These are phyloP conservation scores for Battus philenor DNA, from an alignment of 1,140 invertebrate genomes.

Conservation along the genomic window DNA sequence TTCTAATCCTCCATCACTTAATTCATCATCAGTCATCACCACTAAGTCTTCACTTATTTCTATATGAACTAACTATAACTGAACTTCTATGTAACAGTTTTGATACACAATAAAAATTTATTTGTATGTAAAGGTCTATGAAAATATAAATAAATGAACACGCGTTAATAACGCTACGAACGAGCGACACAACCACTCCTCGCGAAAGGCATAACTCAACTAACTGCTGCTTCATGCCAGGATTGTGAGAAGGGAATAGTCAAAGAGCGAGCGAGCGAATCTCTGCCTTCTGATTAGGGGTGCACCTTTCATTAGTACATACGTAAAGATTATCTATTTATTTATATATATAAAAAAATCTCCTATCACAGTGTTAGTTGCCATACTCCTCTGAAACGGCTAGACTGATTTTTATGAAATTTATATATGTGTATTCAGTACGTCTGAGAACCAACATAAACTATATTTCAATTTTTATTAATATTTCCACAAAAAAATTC, in stretches of 20 bases:
- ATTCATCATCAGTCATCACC: conserved; percentile 38
- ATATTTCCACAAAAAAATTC: too few species aligned
- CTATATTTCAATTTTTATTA: too few species aligned
- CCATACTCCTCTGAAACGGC: too few species aligned
- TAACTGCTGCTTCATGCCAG: conserved; percentile 22
- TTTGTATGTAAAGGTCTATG: conserved; percentile 2
- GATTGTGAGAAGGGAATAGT: conserved; percentile 34
- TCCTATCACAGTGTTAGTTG: too few species aligned
- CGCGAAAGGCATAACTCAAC: conserved; percentile 25
- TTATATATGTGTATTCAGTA: too few species aligned
- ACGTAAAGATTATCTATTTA: too few species aligned
- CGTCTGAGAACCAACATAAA: too few species aligned
- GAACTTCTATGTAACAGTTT: conserved; percentile 28
- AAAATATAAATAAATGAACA: conserved; percentile 28
- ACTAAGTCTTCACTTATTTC: conserved; percentile 21
- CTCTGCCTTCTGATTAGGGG: conserved; percentile 24
- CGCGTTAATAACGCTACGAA: conserved; percentile 31
- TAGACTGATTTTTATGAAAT: too few species aligned
- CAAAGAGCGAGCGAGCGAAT: conserved; percentile 37
- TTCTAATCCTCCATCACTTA: conserved; percentile 29
- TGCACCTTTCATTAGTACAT: conserved; percentile 18
- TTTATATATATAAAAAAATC: too few species aligned
- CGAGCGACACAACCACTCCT: conserved; percentile 18
- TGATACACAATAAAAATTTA: conserved; percentile 14
- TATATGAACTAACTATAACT: too few species aligned